These are phyloP conservation scores for Carabus problematicus DNA, from an alignment of 2,888 invertebrate genomes.

Conservation along the genomic window DNA sequence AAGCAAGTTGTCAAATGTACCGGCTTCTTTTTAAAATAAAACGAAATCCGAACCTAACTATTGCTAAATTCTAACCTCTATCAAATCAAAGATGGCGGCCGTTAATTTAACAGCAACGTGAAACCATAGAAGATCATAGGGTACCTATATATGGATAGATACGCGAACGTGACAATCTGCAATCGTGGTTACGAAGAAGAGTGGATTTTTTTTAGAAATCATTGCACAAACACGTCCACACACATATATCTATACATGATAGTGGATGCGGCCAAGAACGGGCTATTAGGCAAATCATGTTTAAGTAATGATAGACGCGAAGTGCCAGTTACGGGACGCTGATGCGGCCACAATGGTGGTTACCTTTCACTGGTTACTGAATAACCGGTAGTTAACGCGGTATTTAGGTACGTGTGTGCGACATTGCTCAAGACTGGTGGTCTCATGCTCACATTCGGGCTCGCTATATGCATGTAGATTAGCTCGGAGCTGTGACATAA, in stretches of 20 bases:
- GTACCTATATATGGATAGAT: not conserved
- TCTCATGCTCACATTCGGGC: not conserved
- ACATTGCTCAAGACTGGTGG: constrained; percentile 32
- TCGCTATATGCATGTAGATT: too few species aligned
- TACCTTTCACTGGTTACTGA: constrained; percentile 28
- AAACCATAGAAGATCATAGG: too few species aligned
- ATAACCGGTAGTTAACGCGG: constrained; percentile 25
- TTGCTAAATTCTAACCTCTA: too few species aligned
- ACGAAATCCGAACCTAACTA: too few species aligned
- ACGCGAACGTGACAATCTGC: constrained; percentile 17
- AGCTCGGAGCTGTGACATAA: too few species aligned
- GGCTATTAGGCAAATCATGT: constrained; percentile 35
- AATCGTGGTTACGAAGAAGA: constrained; percentile 3
- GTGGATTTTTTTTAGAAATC: constrained; percentile 8
- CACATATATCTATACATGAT: not conserved
- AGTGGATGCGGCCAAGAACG: constrained; percentile 11
- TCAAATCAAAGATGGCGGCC: too few species aligned
- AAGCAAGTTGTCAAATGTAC: too few species aligned
- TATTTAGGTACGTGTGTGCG: constrained; percentile 23
- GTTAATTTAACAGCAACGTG: too few species aligned
- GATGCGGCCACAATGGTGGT: constrained; percentile 21
- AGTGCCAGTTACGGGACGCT: constrained; percentile 14
- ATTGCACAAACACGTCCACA: not conserved
- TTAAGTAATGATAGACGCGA: constrained; percentile 34
- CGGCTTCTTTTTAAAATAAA: too few species aligned